phyloP scores from a whole-genome alignment of 2,888 invertebrate species.

The Nephrotoma appendiculata region DNA sequence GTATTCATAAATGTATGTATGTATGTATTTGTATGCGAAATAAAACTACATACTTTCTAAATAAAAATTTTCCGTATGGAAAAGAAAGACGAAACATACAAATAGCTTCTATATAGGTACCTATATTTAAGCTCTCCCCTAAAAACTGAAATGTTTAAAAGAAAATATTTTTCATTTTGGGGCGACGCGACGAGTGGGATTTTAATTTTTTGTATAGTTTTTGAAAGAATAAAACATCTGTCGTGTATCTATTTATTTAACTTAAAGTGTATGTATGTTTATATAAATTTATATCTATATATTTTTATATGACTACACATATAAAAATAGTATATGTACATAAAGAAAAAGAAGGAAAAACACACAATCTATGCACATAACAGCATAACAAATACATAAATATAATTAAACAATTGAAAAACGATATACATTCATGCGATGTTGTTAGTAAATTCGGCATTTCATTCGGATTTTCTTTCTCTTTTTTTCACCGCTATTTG shows the following conservation, averaged over 20 bases:
- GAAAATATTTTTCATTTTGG: neutral
- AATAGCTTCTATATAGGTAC: no score
- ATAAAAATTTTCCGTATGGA: neutral
- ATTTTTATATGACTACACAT: neutral
- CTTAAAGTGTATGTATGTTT: neutral
- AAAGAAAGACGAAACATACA: neutral
- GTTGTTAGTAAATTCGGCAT: neutral
- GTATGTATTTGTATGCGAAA: neutral
- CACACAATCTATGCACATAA: neutral
- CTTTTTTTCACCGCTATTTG: slow-evolving; percentile 1
- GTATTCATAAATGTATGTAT: neutral
- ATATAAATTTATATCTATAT: neutral
- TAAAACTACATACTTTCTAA: neutral
- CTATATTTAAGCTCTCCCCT: neutral
- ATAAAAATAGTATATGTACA: neutral
- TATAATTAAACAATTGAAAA: neutral
- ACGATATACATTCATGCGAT: neutral
- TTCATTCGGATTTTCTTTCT: slow-evolving; percentile 3
- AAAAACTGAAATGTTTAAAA: neutral
- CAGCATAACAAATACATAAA: neutral
- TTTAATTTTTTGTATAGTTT: neutral
- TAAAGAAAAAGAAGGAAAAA: neutral
- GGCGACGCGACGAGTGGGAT: neutral
- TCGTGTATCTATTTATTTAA: neutral
- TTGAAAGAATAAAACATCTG: slow-evolving; percentile 1